Conservation (phyloP, 2,113 vertebrate genomes). For the Myodes glareolus region DNA sequence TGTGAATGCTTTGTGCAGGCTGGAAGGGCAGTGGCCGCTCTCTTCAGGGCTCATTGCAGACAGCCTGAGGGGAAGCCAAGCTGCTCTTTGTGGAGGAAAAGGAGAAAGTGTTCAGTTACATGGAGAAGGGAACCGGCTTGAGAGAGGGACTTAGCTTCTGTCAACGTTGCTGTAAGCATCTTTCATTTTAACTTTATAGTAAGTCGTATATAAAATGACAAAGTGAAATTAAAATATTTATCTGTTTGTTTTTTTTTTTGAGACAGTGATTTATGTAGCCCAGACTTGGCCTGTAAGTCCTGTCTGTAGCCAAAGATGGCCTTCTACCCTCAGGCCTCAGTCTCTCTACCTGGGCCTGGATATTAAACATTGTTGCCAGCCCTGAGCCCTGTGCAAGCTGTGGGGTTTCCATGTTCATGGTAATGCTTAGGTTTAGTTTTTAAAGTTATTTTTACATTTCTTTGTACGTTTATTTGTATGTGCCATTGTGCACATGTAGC, state of each 20-base stretch:
- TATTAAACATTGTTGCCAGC: not conserved
- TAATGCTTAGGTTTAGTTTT: not conserved
- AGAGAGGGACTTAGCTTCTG: not conserved
- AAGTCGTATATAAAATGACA: not conserved
- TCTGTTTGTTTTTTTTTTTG: not conserved
- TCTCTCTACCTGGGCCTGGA: not conserved
- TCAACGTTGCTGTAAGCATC: not conserved
- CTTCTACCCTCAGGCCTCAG: not conserved
- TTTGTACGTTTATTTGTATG: not conserved
- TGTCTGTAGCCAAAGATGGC: not conserved
- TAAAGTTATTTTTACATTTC: not conserved
- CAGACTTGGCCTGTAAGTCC: not conserved
- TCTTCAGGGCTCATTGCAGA: slow-evolving; percentile 9
- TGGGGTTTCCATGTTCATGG: too few species aligned
- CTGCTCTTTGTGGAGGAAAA: not conserved
- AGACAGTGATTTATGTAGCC: not conserved
- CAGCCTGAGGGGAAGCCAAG: not conserved
- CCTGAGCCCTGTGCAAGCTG: not conserved
- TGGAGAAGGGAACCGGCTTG: not conserved
- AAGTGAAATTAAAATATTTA: slow-evolving; percentile 7
- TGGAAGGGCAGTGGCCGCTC: not conserved
- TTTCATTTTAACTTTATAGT: not conserved
- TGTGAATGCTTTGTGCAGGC: not conserved
- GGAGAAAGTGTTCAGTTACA: not conserved
- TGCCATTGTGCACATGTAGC: not conserved